Percentiles rank a stretch among this genome's conserved stretches.
Evolutionary conservation across 1,140 invertebrate species (phyloP).

Genomic region (Drosophila santomea): DNA sequence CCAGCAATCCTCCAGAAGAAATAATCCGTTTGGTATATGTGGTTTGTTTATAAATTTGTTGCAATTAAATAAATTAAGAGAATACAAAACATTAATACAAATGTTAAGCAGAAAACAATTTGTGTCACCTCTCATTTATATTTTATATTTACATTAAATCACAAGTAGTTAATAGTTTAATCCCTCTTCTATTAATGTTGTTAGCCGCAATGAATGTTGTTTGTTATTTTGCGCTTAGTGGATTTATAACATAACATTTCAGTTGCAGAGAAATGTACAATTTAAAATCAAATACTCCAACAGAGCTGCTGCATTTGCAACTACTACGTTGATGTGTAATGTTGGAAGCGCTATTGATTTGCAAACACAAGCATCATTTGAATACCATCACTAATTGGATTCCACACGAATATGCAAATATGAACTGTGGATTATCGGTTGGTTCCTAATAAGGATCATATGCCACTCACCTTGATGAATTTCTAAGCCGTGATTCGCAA

Average conservation of each 20-base stretch:
- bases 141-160: too few relatives aligned
- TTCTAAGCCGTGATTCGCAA: background rate
- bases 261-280: background rate
- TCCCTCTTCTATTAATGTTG: background rate
- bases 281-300: background rate
- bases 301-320: background rate
- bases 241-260: background rate
- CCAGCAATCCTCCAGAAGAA: background rate
- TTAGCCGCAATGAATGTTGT: background rate
- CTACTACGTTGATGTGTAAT: background rate
- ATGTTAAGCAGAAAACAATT: too few relatives aligned
- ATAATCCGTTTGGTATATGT: background rate
- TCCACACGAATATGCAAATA: background rate
- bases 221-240: too few relatives aligned
- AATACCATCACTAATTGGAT: slow-evolving; percentile 1
- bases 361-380: background rate
- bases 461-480: background rate
- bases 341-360: background rate
- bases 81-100: background rate
- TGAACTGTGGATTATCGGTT: background rate
- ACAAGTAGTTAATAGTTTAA: too few relatives aligned
- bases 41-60: too few relatives aligned
- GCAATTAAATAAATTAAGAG: background rate
- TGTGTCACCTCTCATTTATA: too few relatives aligned
- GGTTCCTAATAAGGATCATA: background rate